Conservation (phyloP, 2,888 invertebrate species). For the Athalia cordata region DNA sequence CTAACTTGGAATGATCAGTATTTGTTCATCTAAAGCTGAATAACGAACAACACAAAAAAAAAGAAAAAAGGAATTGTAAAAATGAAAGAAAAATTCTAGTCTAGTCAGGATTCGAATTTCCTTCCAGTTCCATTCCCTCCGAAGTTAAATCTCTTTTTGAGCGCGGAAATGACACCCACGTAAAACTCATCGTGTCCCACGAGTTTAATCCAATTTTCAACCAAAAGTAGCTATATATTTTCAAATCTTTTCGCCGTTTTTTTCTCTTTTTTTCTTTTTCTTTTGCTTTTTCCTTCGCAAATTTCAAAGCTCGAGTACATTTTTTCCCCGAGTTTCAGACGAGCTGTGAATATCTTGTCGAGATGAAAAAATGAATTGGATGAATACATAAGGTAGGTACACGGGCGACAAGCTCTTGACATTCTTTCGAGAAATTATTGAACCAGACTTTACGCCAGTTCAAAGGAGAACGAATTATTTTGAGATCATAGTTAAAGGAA, state of each 20-base stretch:
- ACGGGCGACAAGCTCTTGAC: not conserved
- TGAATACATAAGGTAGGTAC: not conserved
- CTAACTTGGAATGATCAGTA: not conserved
- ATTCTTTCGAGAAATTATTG: not conserved
- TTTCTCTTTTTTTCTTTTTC: not conserved
- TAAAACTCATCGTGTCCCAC: too few species aligned
- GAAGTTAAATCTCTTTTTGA: too few species aligned
- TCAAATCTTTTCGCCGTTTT: not conserved
- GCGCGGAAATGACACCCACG: too few species aligned
- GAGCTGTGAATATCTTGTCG: not conserved
- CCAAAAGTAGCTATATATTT: not conserved
- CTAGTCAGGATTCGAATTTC: too few species aligned
- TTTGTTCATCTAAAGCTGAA: not conserved
- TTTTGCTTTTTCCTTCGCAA: not conserved
- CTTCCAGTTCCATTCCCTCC: too few species aligned
- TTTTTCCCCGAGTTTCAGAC: not conserved
- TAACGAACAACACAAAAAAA: not conserved
- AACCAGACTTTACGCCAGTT: not conserved
- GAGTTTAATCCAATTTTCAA: constrained; percentile 8
- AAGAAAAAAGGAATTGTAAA: too few species aligned
- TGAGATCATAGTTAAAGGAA: not conserved
- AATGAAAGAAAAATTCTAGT: too few species aligned
- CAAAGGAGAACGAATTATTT: not conserved
- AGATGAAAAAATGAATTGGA: constrained; percentile 7
- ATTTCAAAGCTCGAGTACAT: constrained; percentile 15